Base-by-base conservation (phyloP, 2,888 invertebrate genomes). In the Sericinus montela region DNA sequence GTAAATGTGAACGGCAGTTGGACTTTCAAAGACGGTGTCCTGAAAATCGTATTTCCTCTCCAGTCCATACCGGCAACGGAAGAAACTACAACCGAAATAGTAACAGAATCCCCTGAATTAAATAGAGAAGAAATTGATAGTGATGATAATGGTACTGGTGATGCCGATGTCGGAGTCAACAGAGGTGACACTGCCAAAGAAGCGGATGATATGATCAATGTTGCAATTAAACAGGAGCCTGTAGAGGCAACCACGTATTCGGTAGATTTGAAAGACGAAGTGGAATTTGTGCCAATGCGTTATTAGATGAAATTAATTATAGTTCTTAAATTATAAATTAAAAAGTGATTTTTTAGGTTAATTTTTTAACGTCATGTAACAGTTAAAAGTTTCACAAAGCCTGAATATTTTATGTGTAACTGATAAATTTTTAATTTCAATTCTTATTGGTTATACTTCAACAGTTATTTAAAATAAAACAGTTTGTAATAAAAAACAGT, bases 241-340 rank as follows among this genome's bases (percentile, higher is more conserved):
- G 69, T 81, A 0, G 84, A 86, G 60, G 79, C 79, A 0, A 84
- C 86, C 0, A 86, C 83, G 0, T 83, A 86, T 54, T 69, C 82
- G 0, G 82, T 86, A 0, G 78, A 83, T 45, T 48, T 81, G 15
- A 79, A 75, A 15, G 66, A 78, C 41, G 80, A 84, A 6, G 60
- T 76, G 0, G 86, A 86, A 43, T 85, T 86, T 51, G 80, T 86
- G 9, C 80, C 84, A 1, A 65, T 80, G 11, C 65, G 56, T 37
- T 74, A 69, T 57, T 65, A 65, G 46, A 40, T 53, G 11, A 25
- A 28, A 9, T n/a, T n/a, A n/a, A n/a, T n/a, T n/a, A n/a, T n/a
- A n/a, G n/a, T n/a, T n/a, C n/a, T n/a, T n/a, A n/a, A n/a, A n/a
- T n/a, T n/a, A n/a, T n/a, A n/a, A n/a, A n/a, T n/a, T n/a, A n/a